Evolutionary conservation across 2,797 vertebrate genomes (phyloP).

Genomic region (Rhincodon typus): DNA sequence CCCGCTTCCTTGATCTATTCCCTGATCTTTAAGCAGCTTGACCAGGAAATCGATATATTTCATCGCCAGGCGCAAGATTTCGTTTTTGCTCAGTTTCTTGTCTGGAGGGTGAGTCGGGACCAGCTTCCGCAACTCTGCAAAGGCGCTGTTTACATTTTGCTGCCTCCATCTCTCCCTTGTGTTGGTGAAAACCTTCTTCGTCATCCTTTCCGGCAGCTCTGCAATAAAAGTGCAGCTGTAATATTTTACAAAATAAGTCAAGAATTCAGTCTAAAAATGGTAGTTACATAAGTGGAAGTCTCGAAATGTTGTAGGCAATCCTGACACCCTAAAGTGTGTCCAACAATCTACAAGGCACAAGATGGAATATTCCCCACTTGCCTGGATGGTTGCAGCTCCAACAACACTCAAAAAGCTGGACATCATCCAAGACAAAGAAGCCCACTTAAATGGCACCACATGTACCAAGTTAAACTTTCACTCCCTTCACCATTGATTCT

Average conservation of each 20-base stretch:
- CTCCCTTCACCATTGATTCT: not conserved
- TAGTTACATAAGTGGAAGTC: not conserved
- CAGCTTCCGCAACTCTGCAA: slow-evolving; percentile 87
- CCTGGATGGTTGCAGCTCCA: not conserved
- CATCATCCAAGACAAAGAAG: not conserved
- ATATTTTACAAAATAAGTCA: not conserved
- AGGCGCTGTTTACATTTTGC: slow-evolving; percentile 92
- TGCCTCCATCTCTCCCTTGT: slow-evolving; percentile 91
- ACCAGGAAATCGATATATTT: slow-evolving; percentile 94
- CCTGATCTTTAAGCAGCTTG: slow-evolving; percentile 80
- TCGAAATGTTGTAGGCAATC: not conserved
- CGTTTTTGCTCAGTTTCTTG: slow-evolving; percentile 97
- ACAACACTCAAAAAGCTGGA: not conserved
- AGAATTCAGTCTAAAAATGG: not conserved
- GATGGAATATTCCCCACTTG: not conserved
- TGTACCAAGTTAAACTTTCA: not conserved
- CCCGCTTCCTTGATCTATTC: slow-evolving; percentile 58
- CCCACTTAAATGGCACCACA: not conserved
- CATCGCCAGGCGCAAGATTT: slow-evolving; percentile 93
- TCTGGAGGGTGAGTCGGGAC: slow-evolving; percentile 94
- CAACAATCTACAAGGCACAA: not conserved
- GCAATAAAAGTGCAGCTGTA: not conserved
- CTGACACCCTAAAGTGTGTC: not conserved
- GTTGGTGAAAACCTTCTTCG: slow-evolving; percentile 90
- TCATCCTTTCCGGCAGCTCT: slow-evolving; percentile 60